phyloP scores from a whole-genome alignment of 2,113 vertebrate species.

The Mormoops blainvillei region DNA sequence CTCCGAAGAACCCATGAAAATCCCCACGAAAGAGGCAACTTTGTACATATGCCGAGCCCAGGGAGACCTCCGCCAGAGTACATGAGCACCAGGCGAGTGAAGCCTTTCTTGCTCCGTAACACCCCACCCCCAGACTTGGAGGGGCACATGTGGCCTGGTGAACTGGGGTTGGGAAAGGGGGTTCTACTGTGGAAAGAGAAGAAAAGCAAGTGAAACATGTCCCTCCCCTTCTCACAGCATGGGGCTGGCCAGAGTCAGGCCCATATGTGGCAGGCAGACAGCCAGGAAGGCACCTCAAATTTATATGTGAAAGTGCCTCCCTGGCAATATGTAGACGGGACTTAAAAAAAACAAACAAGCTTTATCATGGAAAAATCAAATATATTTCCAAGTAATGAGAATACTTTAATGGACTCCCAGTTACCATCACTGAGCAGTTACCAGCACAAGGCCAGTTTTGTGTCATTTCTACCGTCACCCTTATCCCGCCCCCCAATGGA shows the following conservation, averaged over 20 bases:
- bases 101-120: not conserved
- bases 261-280: not conserved
- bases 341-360: not conserved
- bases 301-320: not conserved
- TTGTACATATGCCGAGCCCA: not conserved
- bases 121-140: not conserved
- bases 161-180: too few relatives aligned
- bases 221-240: too few relatives aligned
- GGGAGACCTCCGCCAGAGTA: not conserved
- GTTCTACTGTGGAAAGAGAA: not conserved
- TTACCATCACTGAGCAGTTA: not conserved
- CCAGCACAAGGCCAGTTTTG: not conserved
- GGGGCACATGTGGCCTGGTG: not conserved
- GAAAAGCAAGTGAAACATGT: not conserved
- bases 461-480: not conserved
- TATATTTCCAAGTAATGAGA: not conserved
- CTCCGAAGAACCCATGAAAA: not conserved
- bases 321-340: not conserved
- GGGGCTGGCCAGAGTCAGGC: not conserved
- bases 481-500: too few relatives aligned
- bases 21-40: not conserved
- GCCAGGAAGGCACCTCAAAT: not conserved
- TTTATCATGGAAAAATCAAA: not conserved
- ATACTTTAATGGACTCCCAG: accelerated
- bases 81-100: not conserved